Percentiles rank a stretch among this genome's conserved stretches.
phyloP scores from a whole-genome alignment of 2,113 vertebrate genomes.

The Archilochus colubris region DNA sequence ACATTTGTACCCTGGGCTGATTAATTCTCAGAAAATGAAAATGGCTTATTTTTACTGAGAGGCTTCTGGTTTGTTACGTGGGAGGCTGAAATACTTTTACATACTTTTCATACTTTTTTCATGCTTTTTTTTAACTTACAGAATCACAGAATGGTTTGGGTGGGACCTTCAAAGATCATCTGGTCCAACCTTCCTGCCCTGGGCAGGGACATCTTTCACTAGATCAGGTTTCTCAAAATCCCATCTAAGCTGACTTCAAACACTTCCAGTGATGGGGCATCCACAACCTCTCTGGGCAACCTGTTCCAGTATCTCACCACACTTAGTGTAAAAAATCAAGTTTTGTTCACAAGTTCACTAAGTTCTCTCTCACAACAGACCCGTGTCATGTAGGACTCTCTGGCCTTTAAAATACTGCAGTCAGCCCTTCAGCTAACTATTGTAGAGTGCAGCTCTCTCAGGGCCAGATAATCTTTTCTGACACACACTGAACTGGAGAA shows the following conservation, averaged over 20 bases:
- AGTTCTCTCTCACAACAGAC: not conserved
- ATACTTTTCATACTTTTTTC: not conserved
- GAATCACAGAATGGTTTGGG: not conserved
- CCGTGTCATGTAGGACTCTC: not conserved
- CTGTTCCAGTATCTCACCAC: not conserved
- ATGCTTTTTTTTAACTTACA: not conserved
- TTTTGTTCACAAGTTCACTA: not conserved
- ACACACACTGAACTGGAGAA: not conserved
- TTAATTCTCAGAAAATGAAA: not conserved
- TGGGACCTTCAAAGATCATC: not conserved
- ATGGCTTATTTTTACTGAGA: not conserved
- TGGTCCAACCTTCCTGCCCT: not conserved
- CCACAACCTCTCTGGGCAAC: not conserved
- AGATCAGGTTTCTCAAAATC: not conserved
- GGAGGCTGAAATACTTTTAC: not conserved
- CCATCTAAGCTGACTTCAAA: not conserved
- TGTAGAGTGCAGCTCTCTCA: not conserved
- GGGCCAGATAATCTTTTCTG: not conserved
- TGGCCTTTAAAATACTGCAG: not conserved
- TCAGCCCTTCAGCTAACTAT: not conserved
- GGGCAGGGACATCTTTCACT: not conserved
- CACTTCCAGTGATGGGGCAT: not conserved
- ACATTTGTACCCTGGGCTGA: not conserved
- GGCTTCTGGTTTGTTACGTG: not conserved
- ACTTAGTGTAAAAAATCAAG: not conserved